These are phyloP conservation scores for Trichogramma pretiosum DNA, from an alignment of 1,140 invertebrate genomes.

Conservation along the genomic window DNA sequence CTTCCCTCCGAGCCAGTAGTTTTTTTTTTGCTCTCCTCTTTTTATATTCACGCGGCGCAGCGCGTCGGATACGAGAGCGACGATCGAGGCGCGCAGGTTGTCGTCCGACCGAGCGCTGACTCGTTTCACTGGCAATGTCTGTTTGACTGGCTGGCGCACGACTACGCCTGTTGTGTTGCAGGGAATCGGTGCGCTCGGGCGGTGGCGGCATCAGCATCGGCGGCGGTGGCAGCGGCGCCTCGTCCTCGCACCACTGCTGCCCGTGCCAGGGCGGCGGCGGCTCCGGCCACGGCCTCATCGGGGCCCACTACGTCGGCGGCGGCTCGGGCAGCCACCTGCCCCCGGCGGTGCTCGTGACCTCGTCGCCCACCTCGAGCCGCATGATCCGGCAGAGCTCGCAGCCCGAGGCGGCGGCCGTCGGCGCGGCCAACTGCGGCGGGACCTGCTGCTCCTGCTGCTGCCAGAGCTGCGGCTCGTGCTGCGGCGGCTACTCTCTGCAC, in stretches of 20 bases:
- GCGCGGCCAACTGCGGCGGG: conserved; percentile 48
- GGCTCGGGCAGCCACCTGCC: conserved; percentile 52
- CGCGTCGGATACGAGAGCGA: too few relatives aligned
- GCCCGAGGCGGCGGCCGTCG: conserved; percentile 63
- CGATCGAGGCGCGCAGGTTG: too few relatives aligned
- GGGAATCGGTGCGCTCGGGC: conserved; percentile 44
- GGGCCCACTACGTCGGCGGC: conserved; percentile 63
- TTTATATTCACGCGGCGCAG: too few relatives aligned
- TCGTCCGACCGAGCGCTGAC: too few relatives aligned
- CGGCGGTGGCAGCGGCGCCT: conserved; percentile 51
- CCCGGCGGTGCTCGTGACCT: conserved; percentile 61
- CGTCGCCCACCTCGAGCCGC: conserved; percentile 56
- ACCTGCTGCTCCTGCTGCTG: conserved; percentile 46
- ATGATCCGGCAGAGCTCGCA: conserved; percentile 87
- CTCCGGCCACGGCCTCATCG: conserved; percentile 60
- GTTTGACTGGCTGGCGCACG: too few relatives aligned
- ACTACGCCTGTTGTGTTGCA: too few relatives aligned
- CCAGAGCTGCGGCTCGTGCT: conserved; percentile 55
- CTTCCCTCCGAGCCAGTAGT: too few relatives aligned
- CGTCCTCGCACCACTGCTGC: conserved; percentile 48
- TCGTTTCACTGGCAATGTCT: conserved; percentile 1
- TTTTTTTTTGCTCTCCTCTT: too few relatives aligned
- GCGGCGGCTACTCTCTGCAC: conserved; percentile 51
- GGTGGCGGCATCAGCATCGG: conserved; percentile 49
- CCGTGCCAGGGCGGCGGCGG: conserved; percentile 52